Base-by-base conservation (phyloP, 2,888 invertebrate species). In the Cybosia mesomella region DNA sequence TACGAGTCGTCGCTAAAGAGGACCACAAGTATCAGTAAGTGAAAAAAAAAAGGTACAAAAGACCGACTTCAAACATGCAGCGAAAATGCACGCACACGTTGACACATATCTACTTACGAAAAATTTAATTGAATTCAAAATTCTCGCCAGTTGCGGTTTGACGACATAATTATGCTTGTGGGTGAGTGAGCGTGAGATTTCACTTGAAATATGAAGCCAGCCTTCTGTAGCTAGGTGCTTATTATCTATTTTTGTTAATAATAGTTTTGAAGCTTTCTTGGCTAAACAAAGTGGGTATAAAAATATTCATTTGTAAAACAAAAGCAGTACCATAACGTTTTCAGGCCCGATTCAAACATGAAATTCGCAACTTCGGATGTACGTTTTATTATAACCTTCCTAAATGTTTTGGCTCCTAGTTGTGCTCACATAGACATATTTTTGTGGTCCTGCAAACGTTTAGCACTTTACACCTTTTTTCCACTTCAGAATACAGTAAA, bases 1-100 rank as follows among this genome's bases (percentile, higher is more conserved):
- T 71, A 72, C 76, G 66, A 70, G 68, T 63, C 60, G 58, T 67
- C 59, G 67, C 83, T 81, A 82, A 83, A 72, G 68, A 83, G 77
- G 32, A 53, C 54, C 70, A 64, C 70, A 69, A 70, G 68, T 69
- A 43, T 15, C 39, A 39, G 15, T 39, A 39, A 39, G 39, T 15
- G 15, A 39, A 39, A 15, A 39, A 15, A 39, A 13, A 39, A 36
- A 15, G 15, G 39, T 39, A 39, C 39, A 39, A 39, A 39, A 28
- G 18, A 0, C 18, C 43, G 18, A 5, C 18, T 43, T 18, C 7
- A 43, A 43, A 4, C 15, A 15, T 39, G 4, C 15, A 39, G 15
- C 4, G 15, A 15, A 39, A 15, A 43, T 18, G n/a, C 49, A 49
- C 49, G n/a, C 49, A 49, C n/a, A 49, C 49, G 9, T 49, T 49